Percentiles rank a stretch among this genome's conserved stretches.
Conservation (phyloP, 2,888 invertebrate species). For the Ernsta delagoae region DNA sequence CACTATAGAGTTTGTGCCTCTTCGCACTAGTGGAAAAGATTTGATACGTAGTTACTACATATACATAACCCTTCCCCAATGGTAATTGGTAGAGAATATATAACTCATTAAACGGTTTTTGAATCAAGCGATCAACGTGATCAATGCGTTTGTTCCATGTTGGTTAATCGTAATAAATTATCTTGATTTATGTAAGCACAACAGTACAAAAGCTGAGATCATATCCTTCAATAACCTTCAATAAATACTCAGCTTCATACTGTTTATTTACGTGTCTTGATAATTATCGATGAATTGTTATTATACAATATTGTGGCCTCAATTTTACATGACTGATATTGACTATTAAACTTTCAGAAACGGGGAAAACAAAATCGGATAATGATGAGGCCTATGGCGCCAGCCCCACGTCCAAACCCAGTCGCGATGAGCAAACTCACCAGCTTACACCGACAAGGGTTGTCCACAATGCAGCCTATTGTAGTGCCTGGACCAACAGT, state of each 20-base stretch:
- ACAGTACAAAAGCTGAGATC: background rate
- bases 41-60: no score
- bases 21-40: no score
- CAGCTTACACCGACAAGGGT: conserved; percentile 61
- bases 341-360: conserved; percentile 64
- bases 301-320: background rate
- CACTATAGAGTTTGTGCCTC: no score
- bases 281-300: background rate
- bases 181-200: no score
- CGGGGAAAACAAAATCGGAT: conserved; percentile 80
- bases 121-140: no score
- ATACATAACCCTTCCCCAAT: no score
- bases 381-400: conserved; percentile 73
- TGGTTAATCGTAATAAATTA: no score
- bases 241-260: background rate
- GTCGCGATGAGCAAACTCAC: conserved; percentile 72
- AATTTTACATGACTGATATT: background rate
- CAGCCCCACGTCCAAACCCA: conserved; percentile 63
- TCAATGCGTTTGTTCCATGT: no score
- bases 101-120: no score
- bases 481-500: conserved; percentile 62
- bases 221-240: background rate
- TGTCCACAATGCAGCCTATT: conserved; percentile 73
- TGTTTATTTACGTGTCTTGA: background rate
- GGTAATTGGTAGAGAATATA: no score